Evolutionary conservation across 2,888 invertebrate species (phyloP), one percentile per base, ranked within the genome.

Genomic region (Lottia scabra): DNA sequence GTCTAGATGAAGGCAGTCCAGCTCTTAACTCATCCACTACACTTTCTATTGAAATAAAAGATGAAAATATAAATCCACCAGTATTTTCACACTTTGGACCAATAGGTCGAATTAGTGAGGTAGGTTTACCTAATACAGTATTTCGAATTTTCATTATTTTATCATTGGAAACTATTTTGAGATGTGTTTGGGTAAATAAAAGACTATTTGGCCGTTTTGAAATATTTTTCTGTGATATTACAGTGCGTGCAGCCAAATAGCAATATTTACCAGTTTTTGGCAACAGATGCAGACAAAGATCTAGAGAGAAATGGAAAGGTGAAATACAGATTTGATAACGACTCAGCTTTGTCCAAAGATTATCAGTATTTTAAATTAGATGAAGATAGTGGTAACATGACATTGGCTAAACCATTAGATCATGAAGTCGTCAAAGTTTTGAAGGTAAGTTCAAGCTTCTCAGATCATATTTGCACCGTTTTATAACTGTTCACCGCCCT

Each of bases 21-120:
- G 67, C 72, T 3, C 67, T 63, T 0, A 78, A 77, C 6, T 76
- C 74, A 4, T 70, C 69, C 10, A 71, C 77, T 6, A 75, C 68
- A 23, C 76, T 87, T 15, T 71, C 73, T 44, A 94, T 98, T n/a
- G 93, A 93, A 0, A 94, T 98, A 74, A 92, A 94, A 26, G 98
- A 98, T 89, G 95, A 97, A 0, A 98, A 98, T 88, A 96, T 97
- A 86, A 97, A 98, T 85, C 92, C 93, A 0, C 97, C 97, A 0
- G 68, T 65, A 23, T 84, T 85, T 75, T 70, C 74, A 0, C 13
- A 74, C 15, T 46, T 27, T 16, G 70, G 62, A 43, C 71, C 70
- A 44, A 64, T 68, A 27, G 23, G 27, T 38, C 27, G 56, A 43
- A 67, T 77, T 4, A 63, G 73, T n/a, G 77, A 77, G 75, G 76